Conservation (phyloP, 2,797 vertebrate genomes). For the Protonibea diacanthus region DNA sequence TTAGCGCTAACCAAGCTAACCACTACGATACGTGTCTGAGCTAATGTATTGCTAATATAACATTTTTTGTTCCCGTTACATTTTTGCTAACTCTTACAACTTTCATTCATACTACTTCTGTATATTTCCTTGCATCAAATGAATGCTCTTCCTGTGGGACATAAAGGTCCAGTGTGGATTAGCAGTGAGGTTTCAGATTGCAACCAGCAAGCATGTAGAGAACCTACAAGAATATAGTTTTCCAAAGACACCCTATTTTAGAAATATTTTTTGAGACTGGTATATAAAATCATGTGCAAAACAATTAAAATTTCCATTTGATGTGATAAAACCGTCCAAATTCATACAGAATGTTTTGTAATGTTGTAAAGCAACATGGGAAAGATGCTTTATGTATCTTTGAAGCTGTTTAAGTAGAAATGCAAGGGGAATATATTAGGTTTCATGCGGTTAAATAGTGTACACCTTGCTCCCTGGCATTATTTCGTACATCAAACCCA, state of each 20-base stretch:
- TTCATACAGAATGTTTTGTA: neutral
- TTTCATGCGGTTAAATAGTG: neutral
- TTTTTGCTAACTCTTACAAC: neutral
- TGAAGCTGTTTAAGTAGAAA: neutral
- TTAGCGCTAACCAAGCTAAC: too few species aligned
- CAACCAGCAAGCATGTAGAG: too few species aligned
- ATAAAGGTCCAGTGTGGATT: too few species aligned
- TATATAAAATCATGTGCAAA: neutral
- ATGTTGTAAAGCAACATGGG: neutral
- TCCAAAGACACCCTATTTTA: too few species aligned
- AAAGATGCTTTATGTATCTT: neutral
- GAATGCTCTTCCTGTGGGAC: neutral
- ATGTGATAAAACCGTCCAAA: neutral
- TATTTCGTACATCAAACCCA: conserved; percentile 33
- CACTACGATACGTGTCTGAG: neutral
- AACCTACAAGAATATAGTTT: neutral
- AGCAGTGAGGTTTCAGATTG: too few species aligned
- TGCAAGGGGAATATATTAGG: neutral
- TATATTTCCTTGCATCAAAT: neutral
- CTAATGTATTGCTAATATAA: neutral
- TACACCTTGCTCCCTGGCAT: conserved; percentile 21
- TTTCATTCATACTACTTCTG: too few species aligned
- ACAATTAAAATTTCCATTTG: neutral
- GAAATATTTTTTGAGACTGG: too few species aligned
- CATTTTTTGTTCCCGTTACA: neutral